phyloP scores from a whole-genome alignment of 2,888 invertebrate species.

The Hypomecis punctinalis region DNA sequence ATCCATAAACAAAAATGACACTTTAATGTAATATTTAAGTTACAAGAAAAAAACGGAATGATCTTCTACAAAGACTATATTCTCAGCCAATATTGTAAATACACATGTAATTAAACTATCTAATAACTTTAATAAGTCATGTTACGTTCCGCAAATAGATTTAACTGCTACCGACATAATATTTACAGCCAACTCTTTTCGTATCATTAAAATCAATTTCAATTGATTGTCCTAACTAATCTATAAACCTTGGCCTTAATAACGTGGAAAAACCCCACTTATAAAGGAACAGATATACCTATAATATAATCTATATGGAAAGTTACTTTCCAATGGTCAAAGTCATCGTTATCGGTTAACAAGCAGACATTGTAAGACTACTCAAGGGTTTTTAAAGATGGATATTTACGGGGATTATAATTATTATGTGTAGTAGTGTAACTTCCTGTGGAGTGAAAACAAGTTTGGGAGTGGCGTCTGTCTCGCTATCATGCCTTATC shows the following conservation, averaged over 20 bases:
- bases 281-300: neutral
- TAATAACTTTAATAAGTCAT: neutral
- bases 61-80: constrained; percentile 3
- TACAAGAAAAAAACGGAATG: neutral
- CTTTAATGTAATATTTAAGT: too few relatives aligned
- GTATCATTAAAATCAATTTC: constrained; percentile 5
- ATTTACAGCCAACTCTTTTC: constrained; percentile 12
- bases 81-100: constrained; percentile 13
- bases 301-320: constrained; percentile 31
- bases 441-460: constrained; percentile 53
- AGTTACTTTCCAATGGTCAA: constrained; percentile 42
- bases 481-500: constrained; percentile 58
- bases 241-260: constrained; percentile 38
- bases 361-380: constrained; percentile 26
- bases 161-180: neutral
- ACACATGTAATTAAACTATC: constrained; percentile 14
- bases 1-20: too few relatives aligned
- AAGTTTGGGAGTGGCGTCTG: constrained; percentile 56
- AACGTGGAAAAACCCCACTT: constrained; percentile 38
- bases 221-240: constrained; percentile 16
- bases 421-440: constrained; percentile 36
- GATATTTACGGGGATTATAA: constrained; percentile 38
- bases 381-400: constrained; percentile 32
- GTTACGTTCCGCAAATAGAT: neutral
- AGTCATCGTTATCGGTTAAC: constrained; percentile 32